Evolutionary conservation across 2,113 vertebrate genomes (phyloP), one percentile per base, ranked within the genome.

Genomic region (Gorilla gorilla): DNA sequence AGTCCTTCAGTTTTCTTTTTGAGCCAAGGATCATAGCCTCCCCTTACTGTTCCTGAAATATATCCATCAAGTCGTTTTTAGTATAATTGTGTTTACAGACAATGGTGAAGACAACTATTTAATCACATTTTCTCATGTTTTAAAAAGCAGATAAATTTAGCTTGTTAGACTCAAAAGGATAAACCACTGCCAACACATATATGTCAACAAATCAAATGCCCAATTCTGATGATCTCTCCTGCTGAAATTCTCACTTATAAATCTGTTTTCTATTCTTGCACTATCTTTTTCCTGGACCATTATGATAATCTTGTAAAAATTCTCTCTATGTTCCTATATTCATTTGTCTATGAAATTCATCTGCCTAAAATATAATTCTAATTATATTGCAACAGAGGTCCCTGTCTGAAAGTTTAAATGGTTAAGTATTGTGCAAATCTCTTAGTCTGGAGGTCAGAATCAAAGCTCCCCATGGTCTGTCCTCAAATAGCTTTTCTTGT

Each of bases 141-240:
- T 90, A 43, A 83, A 95, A 82, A 92, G 72, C 55, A 90, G 80
- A 94, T 86, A 84, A 64, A 64, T 94, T 93, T 70, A 94, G 18
- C 52, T 83, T 91, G 7, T 70, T 82, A 86, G 25, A 94, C 55
- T 64, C 30, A 11, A 48, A 91, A 66, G 22, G 30, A 68, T 59
- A 94, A 91, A 81, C 40, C 61, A 79, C 38, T 85, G 72, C 50
- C 38, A 82, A 89, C 8, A 93, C 25, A 80, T 50, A 9, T 18
- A 40, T 59, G 25, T 89, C 80, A 95, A 84, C 68, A 96, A 87
- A 68, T 75, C 68, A 32, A 72, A 32, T 70, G 38, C 66, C 78
- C 66, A 66, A 82, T 89, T 92, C 35, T 50, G n/a, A 30, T 84
- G 16, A 27, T 73, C 75, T 75, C 30, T 64, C 75, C 70, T 90